Conservation (phyloP, 2,113 vertebrate species). For the Rhinogobius similis region DNA sequence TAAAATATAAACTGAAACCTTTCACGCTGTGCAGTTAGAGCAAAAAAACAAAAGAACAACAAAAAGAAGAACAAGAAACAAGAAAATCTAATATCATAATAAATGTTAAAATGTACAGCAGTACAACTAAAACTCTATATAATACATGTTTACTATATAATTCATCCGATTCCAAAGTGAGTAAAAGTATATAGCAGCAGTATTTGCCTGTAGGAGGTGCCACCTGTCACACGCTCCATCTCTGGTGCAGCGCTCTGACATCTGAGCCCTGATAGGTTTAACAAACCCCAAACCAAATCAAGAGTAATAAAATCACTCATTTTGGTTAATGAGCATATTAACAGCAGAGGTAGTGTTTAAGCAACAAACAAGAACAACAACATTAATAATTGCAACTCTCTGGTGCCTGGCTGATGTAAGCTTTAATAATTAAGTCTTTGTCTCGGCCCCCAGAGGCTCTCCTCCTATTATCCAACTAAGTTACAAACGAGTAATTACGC, state of each 20-base stretch:
- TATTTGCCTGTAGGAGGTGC: background rate
- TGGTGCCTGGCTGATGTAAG: conserved; percentile 82
- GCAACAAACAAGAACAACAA: conserved; percentile 83
- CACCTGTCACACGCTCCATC: conserved; percentile 51
- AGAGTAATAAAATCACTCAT: conserved; percentile 83
- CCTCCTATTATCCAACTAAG: conserved; percentile 81
- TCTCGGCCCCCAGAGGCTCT: conserved; percentile 78
- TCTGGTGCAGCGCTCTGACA: conserved; percentile 68
- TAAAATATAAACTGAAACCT: too few relatives aligned
- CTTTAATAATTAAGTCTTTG: conserved; percentile 85
- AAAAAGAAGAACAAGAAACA: too few relatives aligned
- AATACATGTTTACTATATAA: too few relatives aligned
- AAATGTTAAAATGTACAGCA: too few relatives aligned
- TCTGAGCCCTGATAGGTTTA: conserved; percentile 70
- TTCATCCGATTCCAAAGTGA: too few relatives aligned
- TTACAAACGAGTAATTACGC: conserved; percentile 82
- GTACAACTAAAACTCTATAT: too few relatives aligned
- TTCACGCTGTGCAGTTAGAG: too few relatives aligned
- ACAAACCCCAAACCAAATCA: conserved; percentile 82
- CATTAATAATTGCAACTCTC: conserved; percentile 84
- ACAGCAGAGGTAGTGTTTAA: conserved; percentile 82
- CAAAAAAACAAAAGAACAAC: too few relatives aligned
- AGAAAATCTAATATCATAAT: too few relatives aligned
- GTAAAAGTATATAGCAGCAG: background rate
- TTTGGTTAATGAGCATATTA: conserved; percentile 85